phyloP scores from a whole-genome alignment of 2,888 invertebrate genomes.

The Drosophila putrida region DNA sequence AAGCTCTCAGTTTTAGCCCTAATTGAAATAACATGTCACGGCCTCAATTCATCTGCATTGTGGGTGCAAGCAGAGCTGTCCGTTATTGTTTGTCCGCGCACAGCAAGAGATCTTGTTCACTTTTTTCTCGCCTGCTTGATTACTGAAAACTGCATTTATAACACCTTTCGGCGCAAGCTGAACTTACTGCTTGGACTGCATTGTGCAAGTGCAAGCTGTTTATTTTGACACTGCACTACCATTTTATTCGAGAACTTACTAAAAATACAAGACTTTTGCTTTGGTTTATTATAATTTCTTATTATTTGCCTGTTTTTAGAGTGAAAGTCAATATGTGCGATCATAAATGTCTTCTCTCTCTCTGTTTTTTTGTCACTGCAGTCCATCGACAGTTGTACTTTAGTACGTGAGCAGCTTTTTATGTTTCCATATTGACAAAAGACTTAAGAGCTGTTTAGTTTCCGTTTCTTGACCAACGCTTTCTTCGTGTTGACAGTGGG shows the following conservation, averaged over 20 bases:
- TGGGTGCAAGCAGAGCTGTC: slow-evolving; percentile 6
- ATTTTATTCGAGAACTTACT: not conserved
- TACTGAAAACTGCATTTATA: slow-evolving; percentile 29
- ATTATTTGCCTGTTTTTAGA: slow-evolving; percentile 14
- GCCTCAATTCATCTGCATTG: slow-evolving; percentile 2
- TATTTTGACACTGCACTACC: not conserved
- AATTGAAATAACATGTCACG: slow-evolving; percentile 58
- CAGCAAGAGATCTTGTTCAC: slow-evolving; percentile 53
- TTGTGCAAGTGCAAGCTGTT: not conserved
- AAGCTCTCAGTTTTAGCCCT: slow-evolving; percentile 47
- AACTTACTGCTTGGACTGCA: slow-evolving; percentile 1
- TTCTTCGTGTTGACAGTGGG: slow-evolving; percentile 46
- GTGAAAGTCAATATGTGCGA: slow-evolving; percentile 41
- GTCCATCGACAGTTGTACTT: slow-evolving; percentile 2
- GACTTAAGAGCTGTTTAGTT: slow-evolving; percentile 45
- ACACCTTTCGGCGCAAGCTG: slow-evolving; percentile 18
- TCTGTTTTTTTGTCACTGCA: not conserved
- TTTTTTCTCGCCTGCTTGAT: slow-evolving; percentile 14
- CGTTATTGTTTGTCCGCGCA: slow-evolving; percentile 27
- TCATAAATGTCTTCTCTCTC: not conserved
- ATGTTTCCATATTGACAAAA: slow-evolving; percentile 60
- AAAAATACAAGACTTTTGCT: slow-evolving; percentile 10
- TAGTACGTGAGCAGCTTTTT: slow-evolving; percentile 36
- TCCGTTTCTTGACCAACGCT: slow-evolving; percentile 38
- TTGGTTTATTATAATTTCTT: slow-evolving; percentile 4